phyloP scores from a whole-genome alignment of 2,113 vertebrate genomes.

The Bubo bubo region DNA sequence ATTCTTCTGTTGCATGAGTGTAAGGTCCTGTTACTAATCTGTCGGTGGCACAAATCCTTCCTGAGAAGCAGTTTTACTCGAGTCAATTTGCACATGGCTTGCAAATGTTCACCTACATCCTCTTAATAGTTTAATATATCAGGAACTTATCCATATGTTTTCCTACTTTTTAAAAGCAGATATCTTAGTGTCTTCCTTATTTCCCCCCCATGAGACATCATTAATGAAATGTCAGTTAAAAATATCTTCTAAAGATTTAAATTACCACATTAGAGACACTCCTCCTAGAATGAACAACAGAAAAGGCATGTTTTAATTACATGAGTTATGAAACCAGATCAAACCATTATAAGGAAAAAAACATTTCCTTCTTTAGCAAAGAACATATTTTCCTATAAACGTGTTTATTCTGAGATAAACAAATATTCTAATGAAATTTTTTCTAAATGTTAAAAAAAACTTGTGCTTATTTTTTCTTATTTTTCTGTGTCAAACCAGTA shows the following conservation, averaged over 20 bases:
- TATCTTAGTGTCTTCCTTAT: background rate
- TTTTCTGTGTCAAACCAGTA: background rate
- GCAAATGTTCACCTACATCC: background rate
- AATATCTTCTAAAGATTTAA: background rate
- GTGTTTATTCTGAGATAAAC: background rate
- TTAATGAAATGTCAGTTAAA: background rate
- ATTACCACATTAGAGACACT: background rate
- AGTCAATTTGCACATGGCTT: background rate
- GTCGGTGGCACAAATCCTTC: background rate
- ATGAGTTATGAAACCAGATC: constrained; percentile 18
- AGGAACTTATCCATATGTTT: background rate
- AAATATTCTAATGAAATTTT: background rate
- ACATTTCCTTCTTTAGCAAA: background rate
- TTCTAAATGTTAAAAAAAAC: background rate
- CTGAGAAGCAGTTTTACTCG: background rate
- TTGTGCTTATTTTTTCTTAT: background rate
- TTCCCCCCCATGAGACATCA: background rate
- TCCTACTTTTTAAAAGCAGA: background rate
- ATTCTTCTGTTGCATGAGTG: background rate
- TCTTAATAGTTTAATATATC: background rate
- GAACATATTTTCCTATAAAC: background rate
- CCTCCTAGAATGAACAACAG: background rate
- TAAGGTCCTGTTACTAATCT: background rate
- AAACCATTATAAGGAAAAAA: background rate
- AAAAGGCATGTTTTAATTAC: background rate